phyloP scores from a whole-genome alignment of 92 coral and sea anemone species.

The Epizoanthus scotinus region DNA sequence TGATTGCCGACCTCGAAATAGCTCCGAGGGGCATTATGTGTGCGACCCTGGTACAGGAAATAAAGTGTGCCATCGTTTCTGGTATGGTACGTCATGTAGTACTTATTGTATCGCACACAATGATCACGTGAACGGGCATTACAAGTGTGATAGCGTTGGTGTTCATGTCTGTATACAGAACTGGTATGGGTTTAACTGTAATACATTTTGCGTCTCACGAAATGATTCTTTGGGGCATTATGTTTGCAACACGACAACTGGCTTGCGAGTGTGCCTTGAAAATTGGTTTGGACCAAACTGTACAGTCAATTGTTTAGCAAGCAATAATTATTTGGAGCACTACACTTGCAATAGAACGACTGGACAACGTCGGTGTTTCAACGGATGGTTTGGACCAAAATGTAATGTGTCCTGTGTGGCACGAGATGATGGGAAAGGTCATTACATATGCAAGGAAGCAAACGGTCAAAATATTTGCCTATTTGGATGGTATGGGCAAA shows the following conservation, averaged over 20 bases:
- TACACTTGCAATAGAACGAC: conserved; percentile 26
- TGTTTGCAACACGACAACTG: conserved; percentile 27
- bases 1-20: conserved; percentile 12
- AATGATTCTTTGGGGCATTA: conserved; percentile 36
- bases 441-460: conserved; percentile 8
- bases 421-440: conserved; percentile 35
- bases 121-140: conserved; percentile 34
- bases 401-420: conserved; percentile 14
- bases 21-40: not conserved
- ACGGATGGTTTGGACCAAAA: conserved; percentile 27
- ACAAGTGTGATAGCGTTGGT: conserved; percentile 28
- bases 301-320: too few relatives aligned
- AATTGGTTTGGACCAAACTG: conserved; percentile 40
- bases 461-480: not conserved
- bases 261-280: conserved; percentile 52
- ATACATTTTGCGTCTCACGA: conserved; percentile 14
- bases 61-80: conserved; percentile 17
- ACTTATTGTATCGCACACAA: conserved; percentile 25
- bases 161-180: conserved; percentile 15
- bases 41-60: conserved; percentile 6
- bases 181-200: conserved; percentile 37
- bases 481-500: conserved; percentile 32
- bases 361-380: conserved; percentile 17
- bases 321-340: not conserved
- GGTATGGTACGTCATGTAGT: conserved; percentile 28